Conservation (phyloP, 2,888 invertebrate species). For the Ernsta delagoae region DNA sequence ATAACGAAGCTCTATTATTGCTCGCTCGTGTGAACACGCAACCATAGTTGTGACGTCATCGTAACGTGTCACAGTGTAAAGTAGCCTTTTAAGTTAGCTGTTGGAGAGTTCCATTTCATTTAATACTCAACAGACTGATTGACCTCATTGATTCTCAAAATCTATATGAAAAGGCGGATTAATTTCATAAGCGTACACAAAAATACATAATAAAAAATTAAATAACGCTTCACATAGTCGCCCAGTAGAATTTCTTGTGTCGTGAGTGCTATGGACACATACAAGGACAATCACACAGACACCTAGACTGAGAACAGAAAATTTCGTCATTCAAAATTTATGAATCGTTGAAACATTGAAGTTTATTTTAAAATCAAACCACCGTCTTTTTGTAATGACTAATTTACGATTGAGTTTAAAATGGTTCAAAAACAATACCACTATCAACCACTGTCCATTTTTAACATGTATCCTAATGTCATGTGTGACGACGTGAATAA, state of each 20-base stretch:
- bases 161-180: no score
- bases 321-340: no score
- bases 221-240: no score
- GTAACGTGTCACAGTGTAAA: not conserved
- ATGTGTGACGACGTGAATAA: constrained; percentile 39
- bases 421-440: not conserved
- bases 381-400: not conserved
- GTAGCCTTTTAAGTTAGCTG: not conserved
- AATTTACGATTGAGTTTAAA: not conserved
- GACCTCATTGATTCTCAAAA: no score
- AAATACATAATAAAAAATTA: no score
- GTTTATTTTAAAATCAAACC: not conserved
- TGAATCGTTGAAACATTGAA: no score
- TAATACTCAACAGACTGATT: no score
- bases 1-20: constrained; percentile 8
- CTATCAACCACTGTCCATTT: not conserved
- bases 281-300: no score
- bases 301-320: no score
- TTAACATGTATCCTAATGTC: not conserved
- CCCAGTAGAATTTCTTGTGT: no score
- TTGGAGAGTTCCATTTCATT: not conserved
- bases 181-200: no score
- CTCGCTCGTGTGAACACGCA: constrained; percentile 1
- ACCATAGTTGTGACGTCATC: constrained; percentile 2
- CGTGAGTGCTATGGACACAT: no score